Conservation (phyloP, 2,113 vertebrate species). For the Eulacestoma nigropectus region DNA sequence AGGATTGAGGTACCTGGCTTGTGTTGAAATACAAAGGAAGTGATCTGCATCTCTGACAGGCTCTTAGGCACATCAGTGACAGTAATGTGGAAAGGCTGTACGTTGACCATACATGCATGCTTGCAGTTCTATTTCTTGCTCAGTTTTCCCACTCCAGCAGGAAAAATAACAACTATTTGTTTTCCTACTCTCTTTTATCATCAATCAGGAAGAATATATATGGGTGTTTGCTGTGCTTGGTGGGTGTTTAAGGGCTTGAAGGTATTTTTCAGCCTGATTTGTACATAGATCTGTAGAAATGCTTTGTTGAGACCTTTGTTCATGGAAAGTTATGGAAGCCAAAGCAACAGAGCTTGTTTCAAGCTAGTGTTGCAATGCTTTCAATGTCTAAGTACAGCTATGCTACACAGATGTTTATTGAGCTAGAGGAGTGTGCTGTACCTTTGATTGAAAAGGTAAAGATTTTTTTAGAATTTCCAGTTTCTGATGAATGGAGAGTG, state of each 20-base stretch:
- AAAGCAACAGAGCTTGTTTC: neutral
- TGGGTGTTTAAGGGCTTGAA: neutral
- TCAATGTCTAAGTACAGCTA: neutral
- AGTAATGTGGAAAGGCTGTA: neutral
- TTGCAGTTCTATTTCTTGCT: neutral
- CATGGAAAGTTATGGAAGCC: neutral
- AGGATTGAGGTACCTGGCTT: neutral
- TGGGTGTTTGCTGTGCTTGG: neutral
- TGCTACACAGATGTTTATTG: neutral
- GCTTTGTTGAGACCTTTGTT: conserved; percentile 8
- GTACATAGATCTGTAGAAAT: neutral
- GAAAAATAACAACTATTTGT: neutral
- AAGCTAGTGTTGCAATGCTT: neutral
- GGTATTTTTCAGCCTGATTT: conserved; percentile 28
- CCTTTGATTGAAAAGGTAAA: conserved; percentile 41
- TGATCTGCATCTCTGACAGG: neutral
- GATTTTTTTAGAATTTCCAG: conserved; percentile 60
- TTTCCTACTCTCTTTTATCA: neutral
- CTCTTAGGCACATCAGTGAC: neutral
- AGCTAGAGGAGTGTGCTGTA: neutral
- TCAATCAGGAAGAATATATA: neutral
- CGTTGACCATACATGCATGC: neutral
- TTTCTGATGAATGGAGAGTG: conserved; percentile 36
- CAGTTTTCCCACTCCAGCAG: neutral
- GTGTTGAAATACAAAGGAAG: neutral